Conservation (phyloP, 37 sponge, comb jelly and placozoan genomes). For the Bolinopsis microptera region DNA sequence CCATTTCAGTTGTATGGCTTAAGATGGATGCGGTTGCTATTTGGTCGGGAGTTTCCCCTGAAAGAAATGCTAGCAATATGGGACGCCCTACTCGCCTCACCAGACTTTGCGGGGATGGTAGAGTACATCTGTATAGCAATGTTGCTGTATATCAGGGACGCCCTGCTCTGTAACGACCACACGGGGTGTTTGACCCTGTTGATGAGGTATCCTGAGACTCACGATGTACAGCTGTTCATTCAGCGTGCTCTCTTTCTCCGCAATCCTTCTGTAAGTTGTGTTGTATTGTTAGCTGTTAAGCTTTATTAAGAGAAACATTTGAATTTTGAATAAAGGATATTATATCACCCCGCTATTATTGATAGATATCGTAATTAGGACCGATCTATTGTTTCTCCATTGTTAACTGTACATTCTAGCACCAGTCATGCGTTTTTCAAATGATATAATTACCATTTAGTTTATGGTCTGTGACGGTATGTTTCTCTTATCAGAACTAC, state of each 20-base stretch:
- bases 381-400: background rate
- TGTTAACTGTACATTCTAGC: too few relatives aligned
- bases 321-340: too few relatives aligned
- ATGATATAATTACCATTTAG: too few relatives aligned
- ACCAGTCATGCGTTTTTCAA: too few relatives aligned
- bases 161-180: constrained; percentile 86
- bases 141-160: constrained; percentile 81
- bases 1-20: constrained; percentile 47
- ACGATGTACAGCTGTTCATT: constrained; percentile 78
- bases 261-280: constrained; percentile 71
- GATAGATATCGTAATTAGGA: background rate
- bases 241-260: constrained; percentile 84
- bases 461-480: too few relatives aligned
- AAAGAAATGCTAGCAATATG: constrained; percentile 84
- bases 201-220: constrained; percentile 80
- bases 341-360: background rate
- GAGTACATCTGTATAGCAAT: constrained; percentile 94
- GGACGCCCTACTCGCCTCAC: constrained; percentile 94
- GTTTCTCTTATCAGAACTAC: constrained; percentile 6
- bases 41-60: constrained; percentile 94
- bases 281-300: too few relatives aligned
- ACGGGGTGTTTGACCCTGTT: constrained; percentile 79
- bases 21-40: constrained; percentile 92
- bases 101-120: constrained; percentile 71
- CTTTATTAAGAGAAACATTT: too few relatives aligned